A percentile compares a stretch with the other conserved stretches of the same genome.
phyloP scores from a whole-genome alignment of 2,888 invertebrate genomes.

The Mesorhabditis sp. region DNA sequence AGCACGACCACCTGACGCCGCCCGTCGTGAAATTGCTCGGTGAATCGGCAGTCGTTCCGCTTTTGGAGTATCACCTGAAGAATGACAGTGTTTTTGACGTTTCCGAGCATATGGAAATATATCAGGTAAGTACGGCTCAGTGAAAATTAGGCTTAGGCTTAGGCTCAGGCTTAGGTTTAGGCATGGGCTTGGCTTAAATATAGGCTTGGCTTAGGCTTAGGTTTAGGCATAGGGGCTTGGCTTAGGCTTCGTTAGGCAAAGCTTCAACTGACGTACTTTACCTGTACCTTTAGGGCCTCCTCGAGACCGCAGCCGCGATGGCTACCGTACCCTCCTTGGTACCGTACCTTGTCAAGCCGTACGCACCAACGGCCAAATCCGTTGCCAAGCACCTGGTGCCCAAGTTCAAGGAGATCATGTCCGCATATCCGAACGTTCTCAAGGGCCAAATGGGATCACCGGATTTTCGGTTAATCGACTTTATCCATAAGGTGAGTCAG shows the following conservation, averaged over 20 bases:
- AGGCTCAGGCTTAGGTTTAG: too few relatives aligned
- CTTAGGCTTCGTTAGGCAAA: too few relatives aligned
- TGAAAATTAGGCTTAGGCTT: too few relatives aligned
- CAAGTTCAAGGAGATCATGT: slow-evolving; percentile 48
- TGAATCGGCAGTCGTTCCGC: slow-evolving; percentile 34
- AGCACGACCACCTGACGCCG: slow-evolving; percentile 24
- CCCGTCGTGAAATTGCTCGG: slow-evolving; percentile 11
- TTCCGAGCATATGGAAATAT: slow-evolving; percentile 55
- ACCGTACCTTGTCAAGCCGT: slow-evolving; percentile 46
- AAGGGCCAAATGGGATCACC: slow-evolving; percentile 49
- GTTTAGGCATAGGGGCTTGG: too few relatives aligned
- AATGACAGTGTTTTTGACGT: slow-evolving; percentile 58
- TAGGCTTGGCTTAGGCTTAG: too few relatives aligned
- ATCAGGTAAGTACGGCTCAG: slow-evolving; percentile 35
- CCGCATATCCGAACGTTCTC: slow-evolving; percentile 39
- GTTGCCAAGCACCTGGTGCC: slow-evolving; percentile 54
- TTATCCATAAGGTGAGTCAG: slow-evolving; percentile 35
- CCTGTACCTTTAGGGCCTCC: slow-evolving; percentile 30
- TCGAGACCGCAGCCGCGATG: slow-evolving; percentile 50
- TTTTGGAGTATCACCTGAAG: slow-evolving; percentile 53
- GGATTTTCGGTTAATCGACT: slow-evolving; percentile 55
- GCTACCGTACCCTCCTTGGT: slow-evolving; percentile 40
- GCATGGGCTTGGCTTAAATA: too few relatives aligned
- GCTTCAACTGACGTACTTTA: too few relatives aligned
- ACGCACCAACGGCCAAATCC: slow-evolving; percentile 40